phyloP scores from a whole-genome alignment of 2,888 invertebrate genomes.

The Drosophila percnosoma region DNA sequence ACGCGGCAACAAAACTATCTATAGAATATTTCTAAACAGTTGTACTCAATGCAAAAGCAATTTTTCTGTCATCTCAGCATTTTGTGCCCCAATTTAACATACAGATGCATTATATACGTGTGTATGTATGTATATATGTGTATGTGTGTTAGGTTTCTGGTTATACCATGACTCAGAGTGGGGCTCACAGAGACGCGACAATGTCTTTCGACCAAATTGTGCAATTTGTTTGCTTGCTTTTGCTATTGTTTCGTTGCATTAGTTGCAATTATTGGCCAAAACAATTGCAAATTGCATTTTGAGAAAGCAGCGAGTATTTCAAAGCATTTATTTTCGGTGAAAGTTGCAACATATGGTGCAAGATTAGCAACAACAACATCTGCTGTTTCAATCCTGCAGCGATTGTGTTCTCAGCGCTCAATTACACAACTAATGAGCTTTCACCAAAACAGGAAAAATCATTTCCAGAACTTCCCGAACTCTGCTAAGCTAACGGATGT shows the following conservation, averaged over 20 bases:
- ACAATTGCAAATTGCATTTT: slow-evolving; percentile 76
- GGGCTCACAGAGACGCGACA: slow-evolving; percentile 25
- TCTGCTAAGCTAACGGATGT: slow-evolving; percentile 61
- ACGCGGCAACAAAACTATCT: slow-evolving; percentile 57
- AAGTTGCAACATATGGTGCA: slow-evolving; percentile 67
- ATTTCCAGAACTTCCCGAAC: slow-evolving; percentile 65
- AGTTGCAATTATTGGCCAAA: slow-evolving; percentile 76
- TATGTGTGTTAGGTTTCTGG: slow-evolving; percentile 19
- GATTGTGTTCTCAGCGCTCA: slow-evolving; percentile 22
- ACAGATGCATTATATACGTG: slow-evolving; percentile 33
- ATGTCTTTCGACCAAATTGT: slow-evolving; percentile 67
- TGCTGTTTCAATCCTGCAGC: slow-evolving; percentile 41
- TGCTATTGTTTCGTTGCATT: slow-evolving; percentile 60
- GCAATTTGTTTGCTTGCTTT: slow-evolving; percentile 59
- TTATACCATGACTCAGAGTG: slow-evolving; percentile 44
- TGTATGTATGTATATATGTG: background rate
- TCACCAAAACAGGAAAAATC: slow-evolving; percentile 71
- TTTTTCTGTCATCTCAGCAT: slow-evolving; percentile 54
- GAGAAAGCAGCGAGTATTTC: slow-evolving; percentile 54
- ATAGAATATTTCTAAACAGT: slow-evolving; percentile 33
- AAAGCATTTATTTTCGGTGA: slow-evolving; percentile 50
- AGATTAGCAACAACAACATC: slow-evolving; percentile 9
- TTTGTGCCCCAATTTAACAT: slow-evolving; percentile 47
- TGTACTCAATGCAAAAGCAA: slow-evolving; percentile 24
- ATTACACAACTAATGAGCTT: slow-evolving; percentile 63